Evolutionary conservation across 2,113 vertebrate species (phyloP).

Genomic region (Coptodon rendalli): DNA sequence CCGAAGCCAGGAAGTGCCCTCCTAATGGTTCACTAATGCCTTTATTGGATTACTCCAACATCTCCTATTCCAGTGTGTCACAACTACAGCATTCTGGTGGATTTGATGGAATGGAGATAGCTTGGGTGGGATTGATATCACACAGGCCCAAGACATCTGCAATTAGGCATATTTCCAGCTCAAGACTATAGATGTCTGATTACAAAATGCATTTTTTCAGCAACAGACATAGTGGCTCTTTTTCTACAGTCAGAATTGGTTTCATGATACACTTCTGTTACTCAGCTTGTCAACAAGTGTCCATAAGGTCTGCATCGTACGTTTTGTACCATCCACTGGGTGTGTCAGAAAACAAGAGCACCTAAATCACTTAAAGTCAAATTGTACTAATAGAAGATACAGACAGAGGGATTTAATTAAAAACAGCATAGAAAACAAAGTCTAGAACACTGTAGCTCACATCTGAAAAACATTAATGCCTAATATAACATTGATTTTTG

Average conservation of each 20-base stretch:
- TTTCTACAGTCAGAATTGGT: neutral
- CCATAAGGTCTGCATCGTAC: neutral
- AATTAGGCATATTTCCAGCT: slow-evolving; percentile 48
- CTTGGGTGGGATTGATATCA: slow-evolving; percentile 37
- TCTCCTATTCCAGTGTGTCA: slow-evolving; percentile 66
- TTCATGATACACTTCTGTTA: neutral
- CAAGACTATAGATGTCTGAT: slow-evolving; percentile 31
- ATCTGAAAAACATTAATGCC: neutral
- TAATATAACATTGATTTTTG: slow-evolving; percentile 15
- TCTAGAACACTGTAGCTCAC: neutral
- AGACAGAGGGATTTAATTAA: neutral
- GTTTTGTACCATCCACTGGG: neutral
- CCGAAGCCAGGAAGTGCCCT: slow-evolving; percentile 61
- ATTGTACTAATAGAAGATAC: neutral
- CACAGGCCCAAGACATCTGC: slow-evolving; percentile 1
- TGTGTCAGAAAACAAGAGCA: neutral
- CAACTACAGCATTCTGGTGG: slow-evolving; percentile 45
- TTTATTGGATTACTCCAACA: slow-evolving; percentile 72
- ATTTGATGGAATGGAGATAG: slow-evolving; percentile 59
- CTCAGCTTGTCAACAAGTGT: neutral
- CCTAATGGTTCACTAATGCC: slow-evolving; percentile 72
- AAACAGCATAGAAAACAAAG: neutral
- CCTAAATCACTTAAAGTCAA: neutral
- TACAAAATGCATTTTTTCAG: slow-evolving; percentile 20
- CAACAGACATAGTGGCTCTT: neutral